A percentile compares a stretch with the other conserved stretches of the same genome.
These are phyloP conservation scores for Sebastes hubbsi DNA, from an alignment of 2,797 vertebrate species.

Conservation along the genomic window DNA sequence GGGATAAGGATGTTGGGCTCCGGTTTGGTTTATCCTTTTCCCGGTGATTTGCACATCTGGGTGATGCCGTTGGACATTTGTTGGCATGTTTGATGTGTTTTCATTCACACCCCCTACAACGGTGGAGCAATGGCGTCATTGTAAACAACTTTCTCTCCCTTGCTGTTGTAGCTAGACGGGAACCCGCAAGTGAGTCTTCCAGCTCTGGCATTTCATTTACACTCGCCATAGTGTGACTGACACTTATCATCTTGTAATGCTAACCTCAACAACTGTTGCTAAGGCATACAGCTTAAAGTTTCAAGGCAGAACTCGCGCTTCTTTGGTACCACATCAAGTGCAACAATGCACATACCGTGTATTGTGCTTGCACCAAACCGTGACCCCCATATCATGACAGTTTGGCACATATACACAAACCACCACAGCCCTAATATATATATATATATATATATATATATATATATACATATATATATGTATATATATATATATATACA, in stretches of 20 bases:
- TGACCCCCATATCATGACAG: neutral
- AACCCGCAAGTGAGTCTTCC: too few species aligned
- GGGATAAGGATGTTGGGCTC: neutral
- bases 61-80: neutral
- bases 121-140: rapidly evolving
- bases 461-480: neutral
- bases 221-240: too few species aligned
- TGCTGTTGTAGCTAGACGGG: too few species aligned
- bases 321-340: too few species aligned
- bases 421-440: neutral
- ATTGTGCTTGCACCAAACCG: neutral
- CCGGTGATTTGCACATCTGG: neutral
- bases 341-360: neutral
- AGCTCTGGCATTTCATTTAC: too few species aligned
- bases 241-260: too few species aligned
- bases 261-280: too few species aligned
- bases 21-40: rapidly evolving
- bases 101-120: neutral
- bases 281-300: too few species aligned
- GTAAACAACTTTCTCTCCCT: too few species aligned
- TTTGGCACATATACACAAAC: neutral
- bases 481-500: too few species aligned
- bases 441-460: neutral
- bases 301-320: too few species aligned
- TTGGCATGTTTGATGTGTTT: too few species aligned